These are phyloP conservation scores for Venustoraphidia nigricollis DNA, from an alignment of 2,888 invertebrate genomes.

Conservation along the genomic window DNA sequence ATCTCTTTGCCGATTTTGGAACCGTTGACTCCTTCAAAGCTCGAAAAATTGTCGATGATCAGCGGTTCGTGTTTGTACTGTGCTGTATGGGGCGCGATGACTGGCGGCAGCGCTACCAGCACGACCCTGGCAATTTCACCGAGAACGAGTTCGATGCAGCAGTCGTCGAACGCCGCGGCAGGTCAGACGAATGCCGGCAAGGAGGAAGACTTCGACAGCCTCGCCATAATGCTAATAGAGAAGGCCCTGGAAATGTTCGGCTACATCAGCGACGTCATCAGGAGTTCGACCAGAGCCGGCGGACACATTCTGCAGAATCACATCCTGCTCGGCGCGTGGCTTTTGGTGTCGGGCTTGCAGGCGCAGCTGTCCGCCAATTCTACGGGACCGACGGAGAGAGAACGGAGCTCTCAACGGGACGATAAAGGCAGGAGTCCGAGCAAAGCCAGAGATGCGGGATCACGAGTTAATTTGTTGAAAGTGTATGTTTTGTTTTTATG, in stretches of 20 bases:
- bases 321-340: conserved; percentile 76
- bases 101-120: conserved; percentile 22
- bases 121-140: conserved; percentile 30
- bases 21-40: conserved; percentile 70
- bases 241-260: conserved; percentile 77
- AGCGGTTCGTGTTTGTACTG: conserved; percentile 74
- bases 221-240: conserved; percentile 71
- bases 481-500: conserved; percentile 29
- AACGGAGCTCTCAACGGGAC: conserved; percentile 28
- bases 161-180: conserved; percentile 11
- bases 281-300: conserved; percentile 72
- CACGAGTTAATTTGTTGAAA: conserved; percentile 52
- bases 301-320: conserved; percentile 82
- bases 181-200: conserved; percentile 24
- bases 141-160: conserved; percentile 14
- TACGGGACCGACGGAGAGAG: conserved; percentile 29
- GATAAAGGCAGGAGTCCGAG: conserved; percentile 43
- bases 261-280: conserved; percentile 63
- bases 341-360: conserved; percentile 74
- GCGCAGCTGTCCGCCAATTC: conserved; percentile 56
- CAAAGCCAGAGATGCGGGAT: conserved; percentile 37
- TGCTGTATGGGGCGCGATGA: conserved; percentile 32
- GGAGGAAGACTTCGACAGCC: conserved; percentile 68
- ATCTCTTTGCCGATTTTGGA: conserved; percentile 77
- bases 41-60: conserved; percentile 65